phyloP scores from a whole-genome alignment of 2,113 vertebrate species.

The Phrynocephalus versicolor region DNA sequence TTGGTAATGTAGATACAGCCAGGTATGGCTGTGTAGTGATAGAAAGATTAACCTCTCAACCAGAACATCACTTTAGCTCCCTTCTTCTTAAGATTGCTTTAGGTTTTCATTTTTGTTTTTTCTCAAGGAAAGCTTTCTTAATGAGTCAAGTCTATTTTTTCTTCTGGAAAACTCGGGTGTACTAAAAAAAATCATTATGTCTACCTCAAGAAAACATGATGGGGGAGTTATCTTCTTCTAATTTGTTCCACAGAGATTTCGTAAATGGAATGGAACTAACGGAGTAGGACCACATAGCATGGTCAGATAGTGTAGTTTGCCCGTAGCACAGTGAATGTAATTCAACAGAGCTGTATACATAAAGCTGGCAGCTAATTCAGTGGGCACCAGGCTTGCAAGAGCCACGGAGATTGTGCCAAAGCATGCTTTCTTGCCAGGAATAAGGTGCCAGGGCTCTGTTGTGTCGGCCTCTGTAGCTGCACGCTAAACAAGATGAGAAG shows the following conservation, averaged over 20 bases:
- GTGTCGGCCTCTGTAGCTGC: not conserved
- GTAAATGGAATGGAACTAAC: conserved; percentile 53
- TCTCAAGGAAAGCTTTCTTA: conserved; percentile 34
- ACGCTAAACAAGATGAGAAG: not conserved
- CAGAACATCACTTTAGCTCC: conserved; percentile 42
- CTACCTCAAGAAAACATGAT: conserved; percentile 39
- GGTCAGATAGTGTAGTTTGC: not conserved
- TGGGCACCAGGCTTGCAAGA: accelerated
- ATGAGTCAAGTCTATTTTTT: not conserved
- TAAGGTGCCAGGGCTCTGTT: accelerated
- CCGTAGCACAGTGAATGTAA: not conserved
- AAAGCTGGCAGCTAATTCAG: not conserved
- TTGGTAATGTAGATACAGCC: conserved; percentile 56
- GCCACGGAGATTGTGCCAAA: accelerated
- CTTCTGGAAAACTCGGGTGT: not conserved
- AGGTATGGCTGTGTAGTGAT: conserved; percentile 56
- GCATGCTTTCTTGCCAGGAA: not conserved
- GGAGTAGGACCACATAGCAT: not conserved
- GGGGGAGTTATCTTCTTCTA: conserved; percentile 44
- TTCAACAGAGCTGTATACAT: accelerated
- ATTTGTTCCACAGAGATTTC: conserved; percentile 54
- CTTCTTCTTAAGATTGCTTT: not conserved
- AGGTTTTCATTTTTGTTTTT: not conserved
- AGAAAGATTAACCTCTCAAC: conserved; percentile 54
- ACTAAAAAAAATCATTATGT: conserved; percentile 51